phyloP scores from a whole-genome alignment of 64 coral and sea anemone species.

The Cladopsammia gracilis region DNA sequence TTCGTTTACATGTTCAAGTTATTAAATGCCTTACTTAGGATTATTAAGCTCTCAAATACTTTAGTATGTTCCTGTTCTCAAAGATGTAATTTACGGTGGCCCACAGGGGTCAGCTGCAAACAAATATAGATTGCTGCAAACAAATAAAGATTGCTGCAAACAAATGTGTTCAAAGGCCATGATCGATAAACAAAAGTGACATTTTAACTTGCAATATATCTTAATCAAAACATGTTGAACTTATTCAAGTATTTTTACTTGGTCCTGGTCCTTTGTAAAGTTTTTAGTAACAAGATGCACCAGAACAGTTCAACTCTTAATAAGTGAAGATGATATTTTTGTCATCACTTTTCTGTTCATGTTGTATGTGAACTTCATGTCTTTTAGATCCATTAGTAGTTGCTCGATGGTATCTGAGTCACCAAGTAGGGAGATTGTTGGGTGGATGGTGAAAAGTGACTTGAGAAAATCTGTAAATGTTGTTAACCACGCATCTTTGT shows the following conservation, averaged over 20 bases:
- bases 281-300: not conserved
- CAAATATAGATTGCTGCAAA: not conserved
- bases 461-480: conserved; percentile 54
- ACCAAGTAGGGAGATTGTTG: conserved; percentile 20
- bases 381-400: conserved; percentile 43
- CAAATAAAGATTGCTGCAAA: not conserved
- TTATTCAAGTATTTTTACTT: not conserved
- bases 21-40: not conserved
- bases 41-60: not conserved
- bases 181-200: not conserved
- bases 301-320: not conserved
- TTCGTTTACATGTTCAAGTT: conserved; percentile 12
- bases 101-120: no score
- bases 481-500: conserved; percentile 48
- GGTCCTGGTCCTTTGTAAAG: not conserved
- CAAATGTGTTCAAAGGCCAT: not conserved
- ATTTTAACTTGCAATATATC: no score
- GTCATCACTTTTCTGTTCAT: not conserved
- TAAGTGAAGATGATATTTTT: not conserved
- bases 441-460: not conserved
- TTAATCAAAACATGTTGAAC: not conserved
- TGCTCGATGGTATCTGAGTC: conserved; percentile 70
- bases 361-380: conserved; percentile 54
- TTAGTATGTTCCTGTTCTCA: not conserved
- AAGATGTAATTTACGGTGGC: not conserved